Percentiles rank a stretch among this genome's conserved stretches.
These are phyloP conservation scores for Symphodus melops DNA, from an alignment of 2,113 vertebrate species.

Conservation along the genomic window DNA sequence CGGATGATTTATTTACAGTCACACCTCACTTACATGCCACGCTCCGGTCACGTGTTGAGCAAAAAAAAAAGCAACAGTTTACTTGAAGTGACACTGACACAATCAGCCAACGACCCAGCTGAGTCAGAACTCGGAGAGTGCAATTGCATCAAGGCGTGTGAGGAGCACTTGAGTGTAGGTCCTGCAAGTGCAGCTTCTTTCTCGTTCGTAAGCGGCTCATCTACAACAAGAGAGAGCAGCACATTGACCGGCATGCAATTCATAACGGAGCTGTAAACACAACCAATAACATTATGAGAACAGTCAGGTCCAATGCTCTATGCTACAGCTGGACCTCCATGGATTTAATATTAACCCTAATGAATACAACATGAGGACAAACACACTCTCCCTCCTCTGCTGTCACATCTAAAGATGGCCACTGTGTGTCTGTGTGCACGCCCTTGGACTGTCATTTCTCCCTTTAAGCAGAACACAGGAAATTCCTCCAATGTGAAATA, in stretches of 20 bases:
- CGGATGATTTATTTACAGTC: neutral
- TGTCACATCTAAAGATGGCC: slow-evolving; percentile 32
- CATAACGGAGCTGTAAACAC: slow-evolving; percentile 14
- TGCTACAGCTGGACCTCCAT: slow-evolving; percentile 28
- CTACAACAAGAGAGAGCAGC: slow-evolving; percentile 12
- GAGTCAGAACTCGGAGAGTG: neutral
- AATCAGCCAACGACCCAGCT: neutral
- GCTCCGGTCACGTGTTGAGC: neutral
- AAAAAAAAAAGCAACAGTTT: neutral
- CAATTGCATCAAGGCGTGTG: neutral
- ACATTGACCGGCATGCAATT: neutral
- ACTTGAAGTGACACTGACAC: neutral
- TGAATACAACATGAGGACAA: slow-evolving; percentile 3
- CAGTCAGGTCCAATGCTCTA: neutral
- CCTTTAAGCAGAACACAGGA: slow-evolving; percentile 66
- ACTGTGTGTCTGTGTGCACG: slow-evolving; percentile 10
- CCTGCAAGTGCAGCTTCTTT: slow-evolving; percentile 28
- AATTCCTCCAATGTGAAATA: slow-evolving; percentile 70
- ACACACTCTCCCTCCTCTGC: neutral
- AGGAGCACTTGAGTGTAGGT: slow-evolving; percentile 32
- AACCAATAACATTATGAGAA: neutral
- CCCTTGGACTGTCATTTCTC: slow-evolving; percentile 15
- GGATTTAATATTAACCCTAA: slow-evolving; percentile 11
- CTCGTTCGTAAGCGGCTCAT: slow-evolving; percentile 10
- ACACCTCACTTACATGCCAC: neutral